Evolutionary conservation across 2,113 vertebrate genomes (phyloP).

Genomic region (Paratilapia polleni): DNA sequence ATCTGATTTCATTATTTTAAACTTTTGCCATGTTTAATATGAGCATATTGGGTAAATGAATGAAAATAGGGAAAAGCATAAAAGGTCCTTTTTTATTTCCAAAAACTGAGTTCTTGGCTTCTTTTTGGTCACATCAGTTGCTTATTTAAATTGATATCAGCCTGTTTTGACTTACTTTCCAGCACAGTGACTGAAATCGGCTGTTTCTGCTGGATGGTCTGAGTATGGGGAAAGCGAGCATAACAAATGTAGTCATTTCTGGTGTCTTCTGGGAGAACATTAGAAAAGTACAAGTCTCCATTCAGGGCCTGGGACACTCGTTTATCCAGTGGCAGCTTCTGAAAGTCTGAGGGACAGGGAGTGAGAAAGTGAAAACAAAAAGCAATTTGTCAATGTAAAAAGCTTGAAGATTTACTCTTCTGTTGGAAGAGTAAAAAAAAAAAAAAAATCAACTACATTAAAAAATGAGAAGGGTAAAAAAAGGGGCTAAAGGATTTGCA

Average conservation of each 20-base stretch:
- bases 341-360: constrained; percentile 83
- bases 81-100: neutral
- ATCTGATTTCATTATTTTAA: too few relatives aligned
- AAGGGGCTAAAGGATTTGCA: neutral
- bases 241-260: constrained; percentile 97
- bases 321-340: constrained; percentile 87
- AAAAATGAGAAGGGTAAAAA: neutral
- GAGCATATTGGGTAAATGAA: too few relatives aligned
- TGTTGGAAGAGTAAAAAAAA: too few relatives aligned
- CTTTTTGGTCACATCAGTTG: neutral
- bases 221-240: constrained; percentile 95
- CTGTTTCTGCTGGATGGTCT: constrained; percentile 98
- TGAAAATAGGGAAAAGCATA: rapidly evolving
- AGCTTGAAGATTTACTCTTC: neutral
- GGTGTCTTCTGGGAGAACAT: constrained; percentile 90
- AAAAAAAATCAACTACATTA: neutral
- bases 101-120: neutral
- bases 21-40: too few relatives aligned
- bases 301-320: constrained; percentile 95
- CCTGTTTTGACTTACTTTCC: constrained; percentile 84
- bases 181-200: constrained; percentile 94
- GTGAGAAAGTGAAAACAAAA: neutral
- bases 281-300: constrained; percentile 97
- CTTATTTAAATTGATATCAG: neutral
- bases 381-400: neutral